These are phyloP conservation scores for Meandrina meandrites DNA, from an alignment of 92 coral and sea anemone genomes.

Conservation along the genomic window DNA sequence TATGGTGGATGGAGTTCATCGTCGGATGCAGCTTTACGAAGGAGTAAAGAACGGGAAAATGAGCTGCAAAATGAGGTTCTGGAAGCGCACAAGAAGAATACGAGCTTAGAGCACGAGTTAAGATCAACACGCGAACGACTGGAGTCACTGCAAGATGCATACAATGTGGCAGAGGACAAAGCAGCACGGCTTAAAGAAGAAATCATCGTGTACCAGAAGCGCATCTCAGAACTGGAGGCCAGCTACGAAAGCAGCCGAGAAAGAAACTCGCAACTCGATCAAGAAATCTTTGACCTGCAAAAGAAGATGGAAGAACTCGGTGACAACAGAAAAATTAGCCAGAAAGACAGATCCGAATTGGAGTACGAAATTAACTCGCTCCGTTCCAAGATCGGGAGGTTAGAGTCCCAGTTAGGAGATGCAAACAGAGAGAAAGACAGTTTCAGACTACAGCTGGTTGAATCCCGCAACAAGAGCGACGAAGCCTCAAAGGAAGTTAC, in stretches of 20 bases:
- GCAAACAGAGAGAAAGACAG: conserved; percentile 76
- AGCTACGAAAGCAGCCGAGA: conserved; percentile 70
- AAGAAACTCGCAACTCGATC: conserved; percentile 60
- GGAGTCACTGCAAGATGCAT: conserved; percentile 62
- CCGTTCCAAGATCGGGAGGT: conserved; percentile 57
- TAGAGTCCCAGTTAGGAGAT: conserved; percentile 74
- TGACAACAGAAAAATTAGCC: conserved; percentile 51
- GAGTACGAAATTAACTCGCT: conserved; percentile 59
- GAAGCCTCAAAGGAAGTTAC: conserved; percentile 60
- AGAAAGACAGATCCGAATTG: conserved; percentile 60
- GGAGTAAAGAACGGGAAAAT: conserved; percentile 79
- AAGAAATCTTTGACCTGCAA: conserved; percentile 48
- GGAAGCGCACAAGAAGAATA: conserved; percentile 74
- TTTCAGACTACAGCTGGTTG: conserved; percentile 58
- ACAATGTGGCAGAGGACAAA: conserved; percentile 67
- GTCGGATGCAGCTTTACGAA: conserved; percentile 72
- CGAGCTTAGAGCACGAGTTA: conserved; percentile 71
- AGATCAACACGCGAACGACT: conserved; percentile 66
- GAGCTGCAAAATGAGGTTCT: conserved; percentile 73
- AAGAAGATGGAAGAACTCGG: conserved; percentile 50
- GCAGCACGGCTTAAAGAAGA: conserved; percentile 67
- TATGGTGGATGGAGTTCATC: conserved; percentile 52
- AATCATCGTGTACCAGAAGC: conserved; percentile 64
- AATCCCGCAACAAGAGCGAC: conserved; percentile 71
- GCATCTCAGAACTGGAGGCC: conserved; percentile 73